phyloP scores from a whole-genome alignment of 2,113 vertebrate species.

The Bos taurus region ARS-UCD2.0 NC_037332.1:84321501-84322000 shows the following conservation, averaged over 20 bases:
- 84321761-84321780: not conserved
- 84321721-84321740: not conserved
- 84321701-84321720: not conserved
- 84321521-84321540: not conserved
- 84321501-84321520: not conserved
- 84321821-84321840: not conserved
- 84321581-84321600: not conserved
- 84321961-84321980: not conserved
- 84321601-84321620: not conserved
- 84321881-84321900: not conserved
- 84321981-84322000: not conserved
- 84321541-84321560: not conserved
- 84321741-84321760: not conserved
- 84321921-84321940: not conserved
- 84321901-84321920: not conserved
- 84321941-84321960: not conserved
- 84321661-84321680: too few relatives aligned
- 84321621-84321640: not conserved
- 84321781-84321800: not conserved
- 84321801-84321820: not conserved
- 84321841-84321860: rapidly evolving
- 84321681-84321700: not conserved
- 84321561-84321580: not conserved
- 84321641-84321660: not conserved
- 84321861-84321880: not conserved